Percentiles rank a stretch among this genome's conserved stretches.
Evolutionary conservation across 2,888 invertebrate species (phyloP).

Genomic region (Drosophila seclusa): DNA sequence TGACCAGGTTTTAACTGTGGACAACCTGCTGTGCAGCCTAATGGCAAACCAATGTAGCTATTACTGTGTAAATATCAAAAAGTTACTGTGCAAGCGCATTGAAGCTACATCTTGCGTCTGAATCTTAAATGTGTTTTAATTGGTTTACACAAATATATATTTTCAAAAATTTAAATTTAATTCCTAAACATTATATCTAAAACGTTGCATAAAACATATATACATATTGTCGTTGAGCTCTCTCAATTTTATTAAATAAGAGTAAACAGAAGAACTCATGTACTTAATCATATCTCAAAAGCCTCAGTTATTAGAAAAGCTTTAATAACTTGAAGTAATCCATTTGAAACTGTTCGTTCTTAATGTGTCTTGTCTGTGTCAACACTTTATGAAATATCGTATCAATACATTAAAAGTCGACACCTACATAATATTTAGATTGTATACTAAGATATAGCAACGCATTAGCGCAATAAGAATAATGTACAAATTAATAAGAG

Average conservation of each 20-base stretch:
- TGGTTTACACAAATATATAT: no score
- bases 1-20: no score
- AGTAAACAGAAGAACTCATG: background rate
- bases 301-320: background rate
- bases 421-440: background rate
- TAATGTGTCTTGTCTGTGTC: background rate
- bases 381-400: background rate
- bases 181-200: background rate
- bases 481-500: background rate
- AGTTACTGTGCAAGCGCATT: no score
- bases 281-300: background rate
- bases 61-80: no score
- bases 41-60: no score
- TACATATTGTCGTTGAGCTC: no score
- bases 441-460: background rate
- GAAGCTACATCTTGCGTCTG: no score
- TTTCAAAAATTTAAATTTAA: background rate
- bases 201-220: background rate
- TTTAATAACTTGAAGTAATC: background rate
- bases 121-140: no score
- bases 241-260: background rate
- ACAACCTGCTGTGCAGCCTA: no score
- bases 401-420: background rate
- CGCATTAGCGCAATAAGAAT: slow-evolving; percentile 11
- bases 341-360: background rate